A percentile compares a stretch with the other conserved stretches of the same genome.
Conservation (phyloP, 2,888 invertebrate species). For the Heliconius ethilla region DNA sequence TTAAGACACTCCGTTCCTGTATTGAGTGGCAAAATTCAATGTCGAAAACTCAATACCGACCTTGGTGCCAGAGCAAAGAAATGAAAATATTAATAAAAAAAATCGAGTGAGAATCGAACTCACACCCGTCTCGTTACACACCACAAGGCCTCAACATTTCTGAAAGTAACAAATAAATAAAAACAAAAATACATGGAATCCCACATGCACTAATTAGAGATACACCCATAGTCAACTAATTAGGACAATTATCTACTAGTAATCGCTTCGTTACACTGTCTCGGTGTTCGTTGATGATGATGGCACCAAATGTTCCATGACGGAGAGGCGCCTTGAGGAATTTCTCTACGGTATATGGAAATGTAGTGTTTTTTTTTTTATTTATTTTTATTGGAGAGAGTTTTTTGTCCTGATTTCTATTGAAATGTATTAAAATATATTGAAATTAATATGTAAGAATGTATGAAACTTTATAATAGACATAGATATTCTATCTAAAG, state of each 20-base stretch:
- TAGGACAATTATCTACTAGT: slow-evolving; percentile 29
- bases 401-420: not conserved
- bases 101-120: too few species aligned
- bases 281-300: slow-evolving; percentile 24
- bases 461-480: too few species aligned
- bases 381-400: not conserved
- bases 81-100: not conserved
- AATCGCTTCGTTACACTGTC: slow-evolving; percentile 34
- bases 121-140: too few species aligned
- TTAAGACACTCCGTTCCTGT: not conserved
- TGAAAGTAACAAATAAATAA: not conserved
- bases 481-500: too few species aligned
- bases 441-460: not conserved
- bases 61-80: not conserved
- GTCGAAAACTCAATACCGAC: too few species aligned
- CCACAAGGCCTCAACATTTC: not conserved
- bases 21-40: not conserved
- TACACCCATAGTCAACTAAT: slow-evolving; percentile 29
- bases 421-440: not conserved
- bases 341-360: not conserved
- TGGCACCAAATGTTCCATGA: slow-evolving; percentile 15
- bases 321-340: slow-evolving; percentile 17
- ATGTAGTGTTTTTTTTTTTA: not conserved
- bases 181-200: not conserved
- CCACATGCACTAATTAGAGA: slow-evolving; percentile 12